A percentile compares a stretch with the other conserved stretches of the same genome.
phyloP scores from a whole-genome alignment of 2,113 vertebrate genomes.

The Muscicapa adusta region DNA sequence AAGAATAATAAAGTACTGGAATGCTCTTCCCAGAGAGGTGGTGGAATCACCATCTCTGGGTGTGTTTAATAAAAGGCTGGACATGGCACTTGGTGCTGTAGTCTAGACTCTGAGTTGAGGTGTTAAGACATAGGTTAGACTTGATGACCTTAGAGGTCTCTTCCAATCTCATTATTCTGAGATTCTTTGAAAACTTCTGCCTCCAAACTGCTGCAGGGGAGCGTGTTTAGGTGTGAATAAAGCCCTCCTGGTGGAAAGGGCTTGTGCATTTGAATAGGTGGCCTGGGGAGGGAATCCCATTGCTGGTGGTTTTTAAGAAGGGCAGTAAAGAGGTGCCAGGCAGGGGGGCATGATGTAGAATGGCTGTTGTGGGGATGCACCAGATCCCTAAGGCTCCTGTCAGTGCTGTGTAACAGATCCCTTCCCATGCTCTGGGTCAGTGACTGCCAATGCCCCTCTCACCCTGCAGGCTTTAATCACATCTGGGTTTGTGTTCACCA shows the following conservation, averaged over 20 bases:
- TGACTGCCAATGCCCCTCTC: neutral
- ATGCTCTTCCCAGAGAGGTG: too few relatives aligned
- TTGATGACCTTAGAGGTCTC: too few relatives aligned
- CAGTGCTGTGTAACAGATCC: neutral
- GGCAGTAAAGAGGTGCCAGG: too few relatives aligned
- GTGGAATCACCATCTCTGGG: too few relatives aligned
- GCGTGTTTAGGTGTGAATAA: rapidly evolving
- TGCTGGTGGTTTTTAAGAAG: neutral
- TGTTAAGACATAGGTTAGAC: too few relatives aligned
- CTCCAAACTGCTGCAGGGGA: neutral
- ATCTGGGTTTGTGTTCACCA: neutral
- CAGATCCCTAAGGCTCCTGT: neutral
- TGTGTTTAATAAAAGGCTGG: too few relatives aligned
- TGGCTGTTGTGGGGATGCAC: neutral
- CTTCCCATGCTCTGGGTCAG: neutral
- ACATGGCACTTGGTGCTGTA: too few relatives aligned
- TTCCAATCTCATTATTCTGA: too few relatives aligned
- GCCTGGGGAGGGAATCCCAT: neutral
- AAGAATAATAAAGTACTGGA: too few relatives aligned
- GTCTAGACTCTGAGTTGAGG: too few relatives aligned
- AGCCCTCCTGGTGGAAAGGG: neutral
- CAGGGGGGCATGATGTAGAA: neutral
- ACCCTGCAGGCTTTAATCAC: neutral
- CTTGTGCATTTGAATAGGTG: too few relatives aligned
- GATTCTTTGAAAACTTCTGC: neutral